Conservation (phyloP, 2,888 invertebrate genomes). For the Pomacea canaliculata region DNA sequence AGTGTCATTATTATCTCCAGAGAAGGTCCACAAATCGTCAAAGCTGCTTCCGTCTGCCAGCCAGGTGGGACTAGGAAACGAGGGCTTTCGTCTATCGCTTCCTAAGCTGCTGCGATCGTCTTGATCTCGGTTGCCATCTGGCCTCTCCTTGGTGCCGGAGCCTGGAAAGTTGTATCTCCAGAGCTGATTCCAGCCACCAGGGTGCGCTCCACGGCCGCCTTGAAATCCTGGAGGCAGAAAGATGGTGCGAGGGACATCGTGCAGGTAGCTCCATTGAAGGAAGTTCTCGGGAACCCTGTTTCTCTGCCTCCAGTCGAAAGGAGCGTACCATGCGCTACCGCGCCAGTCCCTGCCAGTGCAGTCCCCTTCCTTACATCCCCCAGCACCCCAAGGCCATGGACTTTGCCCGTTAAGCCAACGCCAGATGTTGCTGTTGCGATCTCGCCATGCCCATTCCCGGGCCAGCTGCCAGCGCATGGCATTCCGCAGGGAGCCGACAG, state of each 20-base stretch:
- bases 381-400: conserved; percentile 3
- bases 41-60: background rate
- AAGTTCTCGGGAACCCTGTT: conserved; percentile 25
- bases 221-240: background rate
- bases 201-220: background rate
- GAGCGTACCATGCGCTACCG: conserved; percentile 16
- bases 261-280: conserved; percentile 23
- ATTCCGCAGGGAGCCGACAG: conserved; percentile 7
- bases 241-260: conserved; percentile 1
- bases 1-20: background rate
- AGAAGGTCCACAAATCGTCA: background rate
- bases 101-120: background rate
- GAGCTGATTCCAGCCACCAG: background rate
- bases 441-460: conserved; percentile 9
- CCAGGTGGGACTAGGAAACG: background rate
- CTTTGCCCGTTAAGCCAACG: conserved; percentile 8
- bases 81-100: background rate
- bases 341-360: conserved; percentile 24
- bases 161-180: background rate
- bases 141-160: background rate
- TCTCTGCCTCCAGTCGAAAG: conserved; percentile 22
- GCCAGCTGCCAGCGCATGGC: conserved; percentile 24
- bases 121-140: background rate
- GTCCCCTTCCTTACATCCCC: conserved; percentile 22
- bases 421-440: conserved; percentile 1